Evolutionary conservation across 2,113 vertebrate genomes (phyloP), one percentile per base, ranked within the genome.

Genomic region (Megaceryle torquata): DNA sequence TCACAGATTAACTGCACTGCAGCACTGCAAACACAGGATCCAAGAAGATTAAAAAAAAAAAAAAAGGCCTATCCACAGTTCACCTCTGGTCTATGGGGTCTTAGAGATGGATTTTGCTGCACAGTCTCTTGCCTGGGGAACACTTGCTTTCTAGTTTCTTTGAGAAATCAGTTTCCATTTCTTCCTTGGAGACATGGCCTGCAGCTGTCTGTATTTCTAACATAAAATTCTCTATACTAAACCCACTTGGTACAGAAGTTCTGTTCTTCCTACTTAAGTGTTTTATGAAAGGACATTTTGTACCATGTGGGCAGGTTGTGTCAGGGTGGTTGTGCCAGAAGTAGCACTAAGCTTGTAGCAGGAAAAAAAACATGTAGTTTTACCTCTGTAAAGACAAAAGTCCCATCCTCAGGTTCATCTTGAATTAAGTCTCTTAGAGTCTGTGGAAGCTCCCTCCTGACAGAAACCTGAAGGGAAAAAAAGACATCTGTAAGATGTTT

Each of bases 391-490:
- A 97, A 96, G 28, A 56, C 39, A 61, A 14, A 26, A 75, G 68
- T 79, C 90, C 97, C 79, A 46, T 91, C 59, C 37, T 97, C 97
- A 31, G 90, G 85, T 15, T 96, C 78, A 57, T 96, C 79, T 65
- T 92, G 87, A 68, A 86, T 15, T 0, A 94, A 61, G 2, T 79
- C 82, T 79, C 79, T 56, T 12, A 90, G 15, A 51, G 82, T 54
- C 15, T 87, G 59, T n/a, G 96, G 97, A 72, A 97, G 26, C 9
- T 96, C 93, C 39, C 88, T 98, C 33, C 82, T 93, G 48, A 99
- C 96, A 26, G 98, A 99, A 57, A 99, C 98, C 98, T 96, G 15
- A 87, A 83, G 26, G 18, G 39, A 41, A 24, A 12, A 96, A 86
- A 89, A 70, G 3, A n/a, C 5, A 22, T 20, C 29, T 57, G 1